Percentiles rank a stretch among this genome's conserved stretches.
Conservation (phyloP, 30 jellyfish, hydroid and myxozoan genomes). For the Mastigias papua region DNA sequence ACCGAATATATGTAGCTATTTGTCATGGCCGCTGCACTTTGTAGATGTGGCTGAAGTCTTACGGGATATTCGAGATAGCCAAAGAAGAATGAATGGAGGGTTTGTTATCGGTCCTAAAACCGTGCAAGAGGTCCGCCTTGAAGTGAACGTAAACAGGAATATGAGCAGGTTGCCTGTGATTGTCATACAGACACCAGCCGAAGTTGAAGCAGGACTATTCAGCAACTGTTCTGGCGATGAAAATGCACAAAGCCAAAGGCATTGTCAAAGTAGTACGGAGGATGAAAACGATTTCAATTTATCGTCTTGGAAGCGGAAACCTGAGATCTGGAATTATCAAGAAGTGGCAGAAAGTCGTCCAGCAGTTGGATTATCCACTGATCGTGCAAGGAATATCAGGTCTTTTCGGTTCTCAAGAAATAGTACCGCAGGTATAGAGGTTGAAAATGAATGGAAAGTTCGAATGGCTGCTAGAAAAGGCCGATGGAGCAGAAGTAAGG, state of each 20-base stretch:
- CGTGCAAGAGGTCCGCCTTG: conserved; percentile 30
- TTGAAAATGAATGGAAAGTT: conserved; percentile 11
- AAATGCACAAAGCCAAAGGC: not conserved
- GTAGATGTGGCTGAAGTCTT: too few relatives aligned
- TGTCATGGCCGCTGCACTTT: too few relatives aligned
- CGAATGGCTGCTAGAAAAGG: conserved; percentile 30
- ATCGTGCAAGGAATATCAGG: not conserved
- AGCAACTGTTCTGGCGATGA: conserved; percentile 26
- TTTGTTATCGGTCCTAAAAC: conserved; percentile 3
- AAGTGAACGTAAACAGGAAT: conserved; percentile 24
- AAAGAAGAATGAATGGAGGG: conserved; percentile 9
- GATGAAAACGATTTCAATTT: not conserved
- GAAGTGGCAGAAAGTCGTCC: not conserved
- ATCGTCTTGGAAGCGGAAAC: not conserved
- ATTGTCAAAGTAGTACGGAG: not conserved
- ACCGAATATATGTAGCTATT: too few relatives aligned
- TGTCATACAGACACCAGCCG: conserved; percentile 65
- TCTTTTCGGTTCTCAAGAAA: conserved; percentile 12
- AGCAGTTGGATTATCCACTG: not conserved
- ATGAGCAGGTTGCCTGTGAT: conserved; percentile 69
- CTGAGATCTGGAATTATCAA: not conserved
- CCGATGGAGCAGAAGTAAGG: conserved; percentile 13
- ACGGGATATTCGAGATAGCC: not conserved
- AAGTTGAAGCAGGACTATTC: conserved; percentile 63
- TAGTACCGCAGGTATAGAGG: not conserved